phyloP scores from a whole-genome alignment of 2,113 vertebrate species.

The Paralichthys olivaceus region DNA sequence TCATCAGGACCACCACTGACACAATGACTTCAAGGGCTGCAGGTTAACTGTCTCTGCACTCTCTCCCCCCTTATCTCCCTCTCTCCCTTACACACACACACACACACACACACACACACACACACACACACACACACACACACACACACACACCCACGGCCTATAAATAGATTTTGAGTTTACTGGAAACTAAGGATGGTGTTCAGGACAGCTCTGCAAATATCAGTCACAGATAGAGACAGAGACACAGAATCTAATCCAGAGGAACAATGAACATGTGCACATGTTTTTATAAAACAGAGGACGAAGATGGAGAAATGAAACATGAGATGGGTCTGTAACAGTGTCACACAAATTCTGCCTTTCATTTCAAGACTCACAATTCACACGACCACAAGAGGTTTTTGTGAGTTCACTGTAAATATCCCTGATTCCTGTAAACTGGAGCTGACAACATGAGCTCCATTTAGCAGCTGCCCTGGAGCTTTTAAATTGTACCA shows the following conservation, averaged over 20 bases:
- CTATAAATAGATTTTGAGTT: conserved; percentile 76
- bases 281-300: not conserved
- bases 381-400: not conserved
- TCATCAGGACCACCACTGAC: conserved; percentile 1
- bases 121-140: conserved; percentile 13
- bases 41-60: conserved; percentile 6
- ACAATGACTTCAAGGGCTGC: conserved; percentile 1
- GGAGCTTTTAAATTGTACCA: not conserved
- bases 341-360: not conserved
- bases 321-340: not conserved
- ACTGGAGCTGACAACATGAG: not conserved
- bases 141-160: conserved; percentile 21
- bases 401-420: not conserved
- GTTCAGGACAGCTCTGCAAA: conserved; percentile 53
- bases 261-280: not conserved
- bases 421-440: not conserved
- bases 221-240: conserved; percentile 40
- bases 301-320: not conserved
- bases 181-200: conserved; percentile 75
- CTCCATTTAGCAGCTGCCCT: not conserved
- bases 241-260: conserved; percentile 4
- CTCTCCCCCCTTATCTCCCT: not conserved
- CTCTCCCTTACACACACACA: conserved; percentile 25
- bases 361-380: not conserved
- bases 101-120: conserved; percentile 19